These are phyloP conservation scores for Theonella swinhoei DNA, from an alignment of 37 sponge, comb jelly and placozoan species.

Conservation along the genomic window DNA sequence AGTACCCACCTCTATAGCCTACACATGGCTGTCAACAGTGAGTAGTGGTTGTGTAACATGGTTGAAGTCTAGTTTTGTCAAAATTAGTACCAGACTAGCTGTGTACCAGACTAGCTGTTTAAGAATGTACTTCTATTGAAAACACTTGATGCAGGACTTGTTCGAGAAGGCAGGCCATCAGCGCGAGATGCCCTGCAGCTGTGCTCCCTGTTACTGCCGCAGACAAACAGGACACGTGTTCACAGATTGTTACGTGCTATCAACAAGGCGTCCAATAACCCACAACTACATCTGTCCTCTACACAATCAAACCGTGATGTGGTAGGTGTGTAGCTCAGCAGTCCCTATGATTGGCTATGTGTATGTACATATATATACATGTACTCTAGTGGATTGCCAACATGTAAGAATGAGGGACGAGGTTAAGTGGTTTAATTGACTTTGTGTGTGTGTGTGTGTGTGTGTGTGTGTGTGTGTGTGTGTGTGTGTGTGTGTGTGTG, in stretches of 20 bases:
- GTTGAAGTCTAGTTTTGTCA: neutral
- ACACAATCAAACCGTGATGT: constrained; percentile 28
- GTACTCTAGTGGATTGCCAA: no score
- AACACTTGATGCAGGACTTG: constrained; percentile 19
- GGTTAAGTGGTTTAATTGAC: no score
- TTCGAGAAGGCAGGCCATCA: neutral
- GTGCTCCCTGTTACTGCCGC: constrained; percentile 50
- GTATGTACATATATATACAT: neutral
- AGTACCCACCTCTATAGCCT: constrained; percentile 48
- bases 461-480: no score
- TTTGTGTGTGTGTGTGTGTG: no score
- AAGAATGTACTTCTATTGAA: no score
- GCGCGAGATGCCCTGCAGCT: constrained; percentile 55
- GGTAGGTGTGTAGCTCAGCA: neutral
- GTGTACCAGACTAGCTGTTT: neutral
- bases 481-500: no score
- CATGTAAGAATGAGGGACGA: no score
- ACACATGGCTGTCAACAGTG: constrained; percentile 40
- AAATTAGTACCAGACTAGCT: neutral
- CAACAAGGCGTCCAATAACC: constrained; percentile 42
- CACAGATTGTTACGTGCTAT: constrained; percentile 55
- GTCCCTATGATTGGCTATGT: neutral
- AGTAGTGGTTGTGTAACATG: no score
- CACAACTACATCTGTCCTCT: constrained; percentile 34
- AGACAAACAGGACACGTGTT: constrained; percentile 27